A percentile compares a stretch with the other conserved stretches of the same genome.
These are phyloP conservation scores for Ceratotherium simum DNA, from an alignment of 2,113 vertebrate species.

Conservation along the genomic window DNA sequence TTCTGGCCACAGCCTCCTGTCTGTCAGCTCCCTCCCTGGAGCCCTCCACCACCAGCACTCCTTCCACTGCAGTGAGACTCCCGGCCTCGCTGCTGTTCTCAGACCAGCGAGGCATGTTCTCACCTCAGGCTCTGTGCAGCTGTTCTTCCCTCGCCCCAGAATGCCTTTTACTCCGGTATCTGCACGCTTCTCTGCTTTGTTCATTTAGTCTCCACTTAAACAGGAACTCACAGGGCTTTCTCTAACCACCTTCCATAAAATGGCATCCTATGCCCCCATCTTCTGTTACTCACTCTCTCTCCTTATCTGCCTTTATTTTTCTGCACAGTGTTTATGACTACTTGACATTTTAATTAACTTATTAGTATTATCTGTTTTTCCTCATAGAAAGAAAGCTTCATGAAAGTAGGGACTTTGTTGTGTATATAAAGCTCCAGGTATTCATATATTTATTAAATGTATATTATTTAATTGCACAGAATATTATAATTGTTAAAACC, in stretches of 20 bases:
- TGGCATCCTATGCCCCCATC: neutral
- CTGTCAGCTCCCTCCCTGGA: neutral
- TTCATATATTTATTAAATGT: neutral
- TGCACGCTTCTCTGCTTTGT: neutral
- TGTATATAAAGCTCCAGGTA: neutral
- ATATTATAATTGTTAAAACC: neutral
- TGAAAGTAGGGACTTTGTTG: neutral
- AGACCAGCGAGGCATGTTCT: neutral
- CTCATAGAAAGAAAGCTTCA: constrained; percentile 22
- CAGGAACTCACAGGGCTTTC: neutral
- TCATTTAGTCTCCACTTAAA: neutral
- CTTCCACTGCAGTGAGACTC: neutral
- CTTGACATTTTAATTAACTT: neutral
- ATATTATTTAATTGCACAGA: neutral
- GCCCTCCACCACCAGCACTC: neutral
- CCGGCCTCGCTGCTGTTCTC: neutral
- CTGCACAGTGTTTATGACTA: neutral
- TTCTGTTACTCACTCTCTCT: neutral
- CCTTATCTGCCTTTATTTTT: constrained; percentile 1
- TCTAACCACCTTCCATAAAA: neutral
- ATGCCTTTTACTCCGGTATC: neutral
- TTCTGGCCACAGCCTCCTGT: neutral
- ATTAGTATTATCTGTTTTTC: neutral
- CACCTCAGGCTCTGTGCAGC: neutral
- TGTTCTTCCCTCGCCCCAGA: neutral